These are phyloP conservation scores for Apamea crenata DNA, from an alignment of 2,888 invertebrate genomes.

Conservation along the genomic window DNA sequence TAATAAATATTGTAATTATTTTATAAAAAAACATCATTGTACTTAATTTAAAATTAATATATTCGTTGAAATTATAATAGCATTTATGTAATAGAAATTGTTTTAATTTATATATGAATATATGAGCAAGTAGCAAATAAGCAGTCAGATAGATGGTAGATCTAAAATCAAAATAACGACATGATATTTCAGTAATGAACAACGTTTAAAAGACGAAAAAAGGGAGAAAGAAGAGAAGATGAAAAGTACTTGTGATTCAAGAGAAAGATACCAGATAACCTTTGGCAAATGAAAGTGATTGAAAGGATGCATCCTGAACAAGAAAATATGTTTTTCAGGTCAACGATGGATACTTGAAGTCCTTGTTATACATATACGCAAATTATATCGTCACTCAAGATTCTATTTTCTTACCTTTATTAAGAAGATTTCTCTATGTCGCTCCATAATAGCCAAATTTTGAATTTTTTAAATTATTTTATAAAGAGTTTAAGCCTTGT, in stretches of 20 bases:
- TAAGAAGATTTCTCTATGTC: background rate
- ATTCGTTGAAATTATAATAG: no score
- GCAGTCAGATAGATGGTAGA: no score
- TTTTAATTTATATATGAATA: no score
- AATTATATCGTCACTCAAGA: background rate
- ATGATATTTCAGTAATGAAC: background rate
- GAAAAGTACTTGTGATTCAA: background rate
- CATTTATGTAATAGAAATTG: no score
- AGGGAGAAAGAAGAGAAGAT: background rate
- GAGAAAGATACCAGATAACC: background rate
- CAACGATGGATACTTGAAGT: background rate
- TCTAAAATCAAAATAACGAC: background rate
- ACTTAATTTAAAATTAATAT: no score
- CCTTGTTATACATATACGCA: background rate
- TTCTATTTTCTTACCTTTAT: background rate
- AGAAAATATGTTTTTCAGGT: background rate
- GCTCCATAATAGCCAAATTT: background rate
- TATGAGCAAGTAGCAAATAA: no score
- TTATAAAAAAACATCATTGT: no score
- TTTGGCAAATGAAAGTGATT: background rate
- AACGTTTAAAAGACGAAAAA: background rate
- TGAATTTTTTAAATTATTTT: background rate
- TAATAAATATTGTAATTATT: no score
- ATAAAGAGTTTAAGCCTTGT: background rate
- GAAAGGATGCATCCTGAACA: background rate